A percentile compares a stretch with the other conserved stretches of the same genome.
Evolutionary conservation across 2,113 vertebrate genomes (phyloP).

Genomic region (Catharus fuscescens): DNA sequence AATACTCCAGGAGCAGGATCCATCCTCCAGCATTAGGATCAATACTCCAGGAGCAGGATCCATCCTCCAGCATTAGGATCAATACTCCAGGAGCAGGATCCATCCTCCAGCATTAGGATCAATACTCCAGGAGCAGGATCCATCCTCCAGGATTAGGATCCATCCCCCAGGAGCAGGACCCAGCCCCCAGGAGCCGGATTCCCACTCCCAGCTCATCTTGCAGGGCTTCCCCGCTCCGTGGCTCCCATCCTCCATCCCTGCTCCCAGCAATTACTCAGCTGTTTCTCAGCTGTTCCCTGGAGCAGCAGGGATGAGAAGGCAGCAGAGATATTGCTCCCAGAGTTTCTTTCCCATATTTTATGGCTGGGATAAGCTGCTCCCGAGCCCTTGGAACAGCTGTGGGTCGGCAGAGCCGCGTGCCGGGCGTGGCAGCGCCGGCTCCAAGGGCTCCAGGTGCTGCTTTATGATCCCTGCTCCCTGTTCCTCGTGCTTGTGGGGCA

Average conservation of each 20-base stretch:
- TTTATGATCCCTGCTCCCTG: neutral
- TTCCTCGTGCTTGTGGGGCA: fast-evolving
- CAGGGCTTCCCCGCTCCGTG: neutral
- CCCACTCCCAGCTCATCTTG: neutral
- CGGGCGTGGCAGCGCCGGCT: neutral
- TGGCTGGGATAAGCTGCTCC: neutral
- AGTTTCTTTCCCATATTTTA: neutral
- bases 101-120: too few species aligned
- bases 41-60: neutral
- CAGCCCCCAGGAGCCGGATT: too few species aligned
- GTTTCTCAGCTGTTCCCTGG: slow-evolving; percentile 57
- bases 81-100: too few species aligned
- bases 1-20: neutral
- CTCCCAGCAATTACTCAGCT: slow-evolving; percentile 46
- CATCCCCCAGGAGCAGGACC: too few species aligned
- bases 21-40: fast-evolving
- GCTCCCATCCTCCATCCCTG: neutral
- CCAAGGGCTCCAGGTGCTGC: fast-evolving
- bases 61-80: neutral
- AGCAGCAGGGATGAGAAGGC: neutral
- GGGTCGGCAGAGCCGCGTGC: neutral
- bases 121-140: too few species aligned
- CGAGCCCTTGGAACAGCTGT: slow-evolving; percentile 33
- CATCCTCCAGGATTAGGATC: too few species aligned
- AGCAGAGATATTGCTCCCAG: neutral